Percentiles rank a stretch among this genome's conserved stretches.
Conservation (phyloP, 2,113 vertebrate species). For the Zosterops lateralis region DNA sequence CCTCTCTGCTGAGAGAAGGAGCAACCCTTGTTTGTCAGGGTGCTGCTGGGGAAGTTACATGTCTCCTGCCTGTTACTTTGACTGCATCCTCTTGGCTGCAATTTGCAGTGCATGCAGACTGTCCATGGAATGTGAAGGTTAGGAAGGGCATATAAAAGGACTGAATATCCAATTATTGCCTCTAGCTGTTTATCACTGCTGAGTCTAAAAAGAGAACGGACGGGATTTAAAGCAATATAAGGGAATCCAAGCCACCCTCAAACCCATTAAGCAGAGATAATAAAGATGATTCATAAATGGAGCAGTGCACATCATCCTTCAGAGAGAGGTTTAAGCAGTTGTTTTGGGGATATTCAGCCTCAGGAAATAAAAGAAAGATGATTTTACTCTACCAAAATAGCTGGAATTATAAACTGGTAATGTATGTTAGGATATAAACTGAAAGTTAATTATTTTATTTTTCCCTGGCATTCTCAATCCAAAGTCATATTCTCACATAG, state of each 20-base stretch:
- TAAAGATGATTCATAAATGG: slow-evolving; percentile 12
- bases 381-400: background rate
- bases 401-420: background rate
- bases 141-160: background rate
- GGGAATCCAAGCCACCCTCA: background rate
- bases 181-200: background rate
- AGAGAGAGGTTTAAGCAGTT: background rate
- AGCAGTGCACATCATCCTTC: background rate
- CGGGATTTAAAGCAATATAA: background rate
- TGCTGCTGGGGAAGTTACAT: background rate
- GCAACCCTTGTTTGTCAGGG: background rate
- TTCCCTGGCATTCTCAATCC: background rate
- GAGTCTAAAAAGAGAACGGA: background rate
- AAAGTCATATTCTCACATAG: background rate
- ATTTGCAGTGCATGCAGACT: background rate
- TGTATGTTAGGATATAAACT: background rate
- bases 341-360: background rate
- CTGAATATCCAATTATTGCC: background rate
- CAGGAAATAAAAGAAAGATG: background rate
- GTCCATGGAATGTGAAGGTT: background rate
- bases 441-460: background rate
- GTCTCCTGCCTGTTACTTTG: background rate
- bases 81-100: background rate
- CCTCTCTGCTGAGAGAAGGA: background rate
- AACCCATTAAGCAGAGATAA: slow-evolving; percentile 16